Evolutionary conservation across 2,113 vertebrate genomes (phyloP).

Genomic region (Lipotes vexillifer): DNA sequence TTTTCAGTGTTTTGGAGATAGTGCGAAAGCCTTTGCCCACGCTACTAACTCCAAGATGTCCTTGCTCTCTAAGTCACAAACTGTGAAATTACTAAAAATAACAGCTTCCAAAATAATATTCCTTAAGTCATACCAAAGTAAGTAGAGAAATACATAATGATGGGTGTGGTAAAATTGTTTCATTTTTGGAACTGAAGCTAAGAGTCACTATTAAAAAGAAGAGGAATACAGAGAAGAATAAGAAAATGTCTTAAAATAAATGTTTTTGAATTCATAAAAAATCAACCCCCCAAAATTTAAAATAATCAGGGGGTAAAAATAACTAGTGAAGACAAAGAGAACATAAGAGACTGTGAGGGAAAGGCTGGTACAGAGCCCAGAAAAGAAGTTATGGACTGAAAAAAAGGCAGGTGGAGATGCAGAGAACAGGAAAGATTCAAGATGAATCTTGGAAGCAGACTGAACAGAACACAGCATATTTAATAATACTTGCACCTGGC

Average conservation of each 20-base stretch:
- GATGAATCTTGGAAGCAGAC: neutral
- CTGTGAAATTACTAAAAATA: conserved; percentile 43
- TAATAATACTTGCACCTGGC: neutral
- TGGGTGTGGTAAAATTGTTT: conserved; percentile 8
- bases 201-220: neutral
- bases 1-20: neutral
- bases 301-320: neutral
- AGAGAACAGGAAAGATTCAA: neutral
- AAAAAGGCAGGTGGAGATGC: neutral
- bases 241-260: neutral
- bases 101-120: conserved; percentile 34
- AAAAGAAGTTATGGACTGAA: neutral
- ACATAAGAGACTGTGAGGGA: neutral
- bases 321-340: neutral
- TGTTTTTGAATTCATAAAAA: neutral
- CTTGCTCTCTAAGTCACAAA: neutral
- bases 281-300: neutral
- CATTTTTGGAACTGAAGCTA: neutral
- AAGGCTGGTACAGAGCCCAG: neutral
- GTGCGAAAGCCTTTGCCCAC: neutral
- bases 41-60: neutral
- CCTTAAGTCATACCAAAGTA: neutral
- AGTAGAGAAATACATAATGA: conserved; percentile 2
- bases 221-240: conserved; percentile 1
- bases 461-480: neutral